Percentiles rank a stretch among this genome's conserved stretches.
phyloP scores from a whole-genome alignment of 2,797 vertebrate species.

The Uromys caudimaculatus region DNA sequence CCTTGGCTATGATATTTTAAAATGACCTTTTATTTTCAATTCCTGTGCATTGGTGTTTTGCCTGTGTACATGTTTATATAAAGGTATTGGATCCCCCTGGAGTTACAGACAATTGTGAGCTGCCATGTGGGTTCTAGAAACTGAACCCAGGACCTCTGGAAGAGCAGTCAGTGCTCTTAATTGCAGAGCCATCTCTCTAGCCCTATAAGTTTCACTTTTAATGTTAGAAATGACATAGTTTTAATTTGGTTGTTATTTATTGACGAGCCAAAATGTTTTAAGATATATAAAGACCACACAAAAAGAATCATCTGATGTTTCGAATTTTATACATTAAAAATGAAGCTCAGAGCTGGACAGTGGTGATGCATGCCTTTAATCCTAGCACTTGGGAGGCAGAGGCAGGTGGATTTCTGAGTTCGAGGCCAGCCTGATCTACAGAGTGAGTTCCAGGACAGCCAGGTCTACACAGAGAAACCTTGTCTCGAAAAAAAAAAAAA shows the following conservation, averaged over 20 bases:
- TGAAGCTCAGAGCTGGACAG: conserved; percentile 35
- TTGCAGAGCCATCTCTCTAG: background rate
- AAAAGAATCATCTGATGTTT: conserved; percentile 50
- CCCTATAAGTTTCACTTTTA: background rate
- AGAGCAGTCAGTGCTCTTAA: background rate
- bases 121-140: background rate
- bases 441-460: too few species aligned
- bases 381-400: too few species aligned
- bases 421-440: too few species aligned
- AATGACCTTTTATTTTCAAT: background rate
- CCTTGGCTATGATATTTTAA: background rate
- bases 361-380: too few species aligned
- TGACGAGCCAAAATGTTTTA: conserved; percentile 37
- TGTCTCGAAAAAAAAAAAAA: too few species aligned
- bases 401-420: too few species aligned
- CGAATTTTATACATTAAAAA: conserved; percentile 51
- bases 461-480: too few species aligned
- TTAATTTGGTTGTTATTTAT: conserved; percentile 60
- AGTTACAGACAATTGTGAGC: background rate
- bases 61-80: background rate
- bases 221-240: background rate
- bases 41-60: background rate
- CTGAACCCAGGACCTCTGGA: background rate
- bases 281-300: conserved; percentile 18
- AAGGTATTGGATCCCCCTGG: background rate